These are phyloP conservation scores for Glaucidium brasilianum DNA, from an alignment of 2,113 vertebrate species.

Conservation along the genomic window DNA sequence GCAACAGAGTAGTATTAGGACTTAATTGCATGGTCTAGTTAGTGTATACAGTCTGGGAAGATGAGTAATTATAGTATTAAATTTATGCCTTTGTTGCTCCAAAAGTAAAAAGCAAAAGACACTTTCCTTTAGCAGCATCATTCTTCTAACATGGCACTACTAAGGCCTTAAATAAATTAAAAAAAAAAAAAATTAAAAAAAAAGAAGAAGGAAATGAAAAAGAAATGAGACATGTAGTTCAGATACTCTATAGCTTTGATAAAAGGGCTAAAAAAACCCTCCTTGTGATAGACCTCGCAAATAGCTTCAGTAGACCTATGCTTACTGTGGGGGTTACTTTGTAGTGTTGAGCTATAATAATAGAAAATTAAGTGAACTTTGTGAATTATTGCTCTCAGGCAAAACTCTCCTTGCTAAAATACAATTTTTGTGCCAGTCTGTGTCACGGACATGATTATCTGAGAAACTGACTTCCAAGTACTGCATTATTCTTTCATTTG, in stretches of 20 bases:
- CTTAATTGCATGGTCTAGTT: background rate
- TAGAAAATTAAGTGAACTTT: background rate
- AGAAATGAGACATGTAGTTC: background rate
- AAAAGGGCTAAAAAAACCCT: background rate
- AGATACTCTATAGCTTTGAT: background rate
- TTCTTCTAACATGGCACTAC: background rate
- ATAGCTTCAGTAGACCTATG: background rate
- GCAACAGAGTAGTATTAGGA: background rate
- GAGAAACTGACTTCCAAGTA: background rate
- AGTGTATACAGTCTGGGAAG: background rate
- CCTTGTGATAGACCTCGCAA: background rate
- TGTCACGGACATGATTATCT: background rate
- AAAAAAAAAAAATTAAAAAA: background rate
- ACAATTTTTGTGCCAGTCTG: background rate
- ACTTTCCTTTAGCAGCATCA: background rate
- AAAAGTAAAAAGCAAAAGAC: background rate
- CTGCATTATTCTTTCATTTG: background rate
- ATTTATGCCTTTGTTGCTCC: background rate
- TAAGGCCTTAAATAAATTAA: background rate
- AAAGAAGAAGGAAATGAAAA: background rate
- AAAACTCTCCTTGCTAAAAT: background rate
- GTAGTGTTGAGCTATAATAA: background rate
- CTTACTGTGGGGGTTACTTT: background rate
- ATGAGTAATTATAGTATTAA: background rate
- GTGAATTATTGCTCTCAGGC: background rate